A percentile compares a stretch with the other conserved stretches of the same genome.
phyloP scores from a whole-genome alignment of 2,888 invertebrate genomes.

The Ernsta delagoae region DNA sequence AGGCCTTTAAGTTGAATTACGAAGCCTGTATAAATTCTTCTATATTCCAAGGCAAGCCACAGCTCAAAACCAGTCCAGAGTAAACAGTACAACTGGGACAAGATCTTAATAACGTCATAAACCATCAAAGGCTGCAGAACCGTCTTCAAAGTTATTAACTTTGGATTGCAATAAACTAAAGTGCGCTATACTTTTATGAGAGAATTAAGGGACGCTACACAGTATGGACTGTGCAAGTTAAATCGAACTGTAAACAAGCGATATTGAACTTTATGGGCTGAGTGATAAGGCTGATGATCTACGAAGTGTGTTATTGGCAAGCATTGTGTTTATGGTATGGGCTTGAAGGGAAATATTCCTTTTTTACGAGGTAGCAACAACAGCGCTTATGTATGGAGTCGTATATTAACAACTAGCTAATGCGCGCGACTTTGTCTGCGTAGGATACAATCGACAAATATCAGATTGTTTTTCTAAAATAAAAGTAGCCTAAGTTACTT shows the following conservation, averaged over 20 bases:
- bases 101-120: slow-evolving; percentile 48
- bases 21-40: no score
- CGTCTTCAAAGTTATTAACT: slow-evolving; percentile 72
- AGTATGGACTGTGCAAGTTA: slow-evolving; percentile 41
- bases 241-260: background rate
- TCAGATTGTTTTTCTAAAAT: no score
- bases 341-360: slow-evolving; percentile 79
- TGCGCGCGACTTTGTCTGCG: no score
- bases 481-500: no score
- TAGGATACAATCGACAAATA: no score
- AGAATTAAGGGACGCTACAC: slow-evolving; percentile 71
- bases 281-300: slow-evolving; percentile 42
- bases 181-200: slow-evolving; percentile 77
- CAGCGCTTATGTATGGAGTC: slow-evolving; percentile 70
- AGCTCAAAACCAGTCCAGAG: background rate
- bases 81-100: slow-evolving; percentile 38
- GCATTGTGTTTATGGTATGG: slow-evolving; percentile 72
- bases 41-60: background rate
- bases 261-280: slow-evolving; percentile 39
- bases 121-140: slow-evolving; percentile 49
- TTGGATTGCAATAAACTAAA: slow-evolving; percentile 80
- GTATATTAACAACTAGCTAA: slow-evolving; percentile 62
- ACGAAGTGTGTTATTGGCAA: slow-evolving; percentile 46
- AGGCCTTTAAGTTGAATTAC: no score
- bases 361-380: slow-evolving; percentile 81